These are phyloP conservation scores for Rhynchonycteris naso DNA, from an alignment of 2,797 vertebrate species.

Conservation along the genomic window DNA sequence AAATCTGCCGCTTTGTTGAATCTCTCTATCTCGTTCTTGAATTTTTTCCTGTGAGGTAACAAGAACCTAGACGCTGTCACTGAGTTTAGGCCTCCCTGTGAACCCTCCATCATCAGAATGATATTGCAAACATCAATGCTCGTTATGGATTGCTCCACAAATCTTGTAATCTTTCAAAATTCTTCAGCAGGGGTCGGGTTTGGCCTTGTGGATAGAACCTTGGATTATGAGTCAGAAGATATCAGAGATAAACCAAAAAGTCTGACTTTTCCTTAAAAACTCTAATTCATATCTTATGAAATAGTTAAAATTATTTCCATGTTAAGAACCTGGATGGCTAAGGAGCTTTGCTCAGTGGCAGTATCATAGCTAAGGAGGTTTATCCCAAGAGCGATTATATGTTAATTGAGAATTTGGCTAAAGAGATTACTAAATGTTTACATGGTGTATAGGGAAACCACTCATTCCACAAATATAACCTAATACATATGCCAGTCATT, in stretches of 20 bases:
- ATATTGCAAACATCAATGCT: not conserved
- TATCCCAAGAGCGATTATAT: too few relatives aligned
- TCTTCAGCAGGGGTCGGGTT: not conserved
- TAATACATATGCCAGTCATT: not conserved
- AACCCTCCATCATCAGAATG: not conserved
- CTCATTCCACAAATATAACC: not conserved
- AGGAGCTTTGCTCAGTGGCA: too few relatives aligned
- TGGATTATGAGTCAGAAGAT: not conserved
- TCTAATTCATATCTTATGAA: not conserved
- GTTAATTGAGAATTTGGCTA: not conserved
- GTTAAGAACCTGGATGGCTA: not conserved
- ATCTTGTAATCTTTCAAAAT: not conserved
- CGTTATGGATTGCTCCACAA: not conserved
- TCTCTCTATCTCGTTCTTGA: not conserved
- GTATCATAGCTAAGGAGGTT: too few relatives aligned
- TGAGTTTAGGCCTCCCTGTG: not conserved
- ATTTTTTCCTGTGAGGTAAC: not conserved
- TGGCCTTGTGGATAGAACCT: not conserved
- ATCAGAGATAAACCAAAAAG: not conserved
- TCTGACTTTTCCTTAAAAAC: conserved; percentile 23
- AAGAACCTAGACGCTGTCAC: not conserved
- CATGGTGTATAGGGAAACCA: not conserved
- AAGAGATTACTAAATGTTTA: not conserved
- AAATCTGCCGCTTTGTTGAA: not conserved
- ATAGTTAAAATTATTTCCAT: not conserved